Evolutionary conservation across 1,140 invertebrate genomes (phyloP), one percentile per base, ranked within the genome.

Genomic region (Neuroterus valhalla): DNA sequence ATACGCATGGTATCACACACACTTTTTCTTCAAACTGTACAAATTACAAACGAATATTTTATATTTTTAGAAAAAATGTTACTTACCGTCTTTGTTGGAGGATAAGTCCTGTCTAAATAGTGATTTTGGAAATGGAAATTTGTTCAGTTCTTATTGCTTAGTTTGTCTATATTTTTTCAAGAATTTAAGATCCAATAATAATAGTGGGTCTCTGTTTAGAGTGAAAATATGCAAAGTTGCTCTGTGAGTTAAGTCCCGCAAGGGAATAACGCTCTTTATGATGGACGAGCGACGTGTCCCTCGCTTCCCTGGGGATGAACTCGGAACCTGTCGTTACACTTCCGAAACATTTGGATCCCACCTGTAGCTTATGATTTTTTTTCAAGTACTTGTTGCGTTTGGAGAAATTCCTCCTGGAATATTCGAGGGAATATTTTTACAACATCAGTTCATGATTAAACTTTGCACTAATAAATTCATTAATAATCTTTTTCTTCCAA

Each of bases 191-290:
- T 48, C n/a, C 46, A 48, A 1, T 48, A 17, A 17, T 46, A 17
- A 46, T 48, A 17, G 19, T 23, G 19, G 12, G 12, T 31, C 26
- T n/a, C 3, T 62, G 23, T 62, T 62, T 62, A 5, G 55, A 62
- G 21, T 62, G 26, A 62, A 62, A 62, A 62, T 62, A 62, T 62
- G 23, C 23, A 62, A 26, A 62, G 52, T 62, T 62, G 3, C 23
- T 26, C 0, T 14, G 23, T 23, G 2, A 62, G 55, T 31, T 31
- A 62, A 62, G 55, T 62, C 31, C 15, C 4, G 26, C 11, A 26
- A 55, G 21, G 52, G 55, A 62, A 31, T 62, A 62, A 55, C 50
- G 21, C 19, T 6, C 23, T 52, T 52, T 17, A 19, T 17, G n/a
- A 23, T 19, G 50, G 50, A 52, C 23, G 19, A 38, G 23, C 23